Percentiles rank a stretch among this genome's conserved stretches.
Conservation (phyloP, 2,797 vertebrate genomes). For the Heteromormyrus szaboi region DNA sequence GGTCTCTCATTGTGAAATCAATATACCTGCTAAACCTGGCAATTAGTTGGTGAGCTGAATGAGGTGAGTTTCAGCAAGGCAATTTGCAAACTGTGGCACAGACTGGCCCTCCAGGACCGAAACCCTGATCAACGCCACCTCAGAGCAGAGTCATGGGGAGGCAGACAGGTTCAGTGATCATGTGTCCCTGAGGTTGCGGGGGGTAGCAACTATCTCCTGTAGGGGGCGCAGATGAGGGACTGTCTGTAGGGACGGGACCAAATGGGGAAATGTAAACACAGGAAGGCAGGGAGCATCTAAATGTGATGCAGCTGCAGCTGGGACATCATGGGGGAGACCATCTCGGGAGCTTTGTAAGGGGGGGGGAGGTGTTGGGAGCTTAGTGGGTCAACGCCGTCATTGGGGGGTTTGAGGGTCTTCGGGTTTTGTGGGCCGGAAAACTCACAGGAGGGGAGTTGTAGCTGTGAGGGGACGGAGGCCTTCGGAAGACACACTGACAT, state of each 20-base stretch:
- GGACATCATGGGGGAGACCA: background rate
- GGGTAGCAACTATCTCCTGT: background rate
- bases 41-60: background rate
- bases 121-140: background rate
- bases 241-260: background rate
- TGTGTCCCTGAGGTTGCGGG: background rate
- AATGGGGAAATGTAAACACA: background rate
- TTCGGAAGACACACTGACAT: background rate
- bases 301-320: background rate
- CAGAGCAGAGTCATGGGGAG: background rate
- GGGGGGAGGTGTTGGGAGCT: background rate
- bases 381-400: background rate
- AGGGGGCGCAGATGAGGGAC: background rate
- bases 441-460: background rate
- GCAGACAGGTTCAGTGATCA: background rate
- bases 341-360: background rate
- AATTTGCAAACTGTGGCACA: background rate
- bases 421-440: background rate
- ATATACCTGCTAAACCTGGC: background rate
- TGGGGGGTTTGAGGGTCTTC: background rate
- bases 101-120: background rate
- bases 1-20: background rate
- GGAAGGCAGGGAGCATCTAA: background rate
- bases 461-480: background rate
- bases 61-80: background rate